phyloP scores from a whole-genome alignment of 2,113 vertebrate genomes.

The Megaptera novaeangliae region DNA sequence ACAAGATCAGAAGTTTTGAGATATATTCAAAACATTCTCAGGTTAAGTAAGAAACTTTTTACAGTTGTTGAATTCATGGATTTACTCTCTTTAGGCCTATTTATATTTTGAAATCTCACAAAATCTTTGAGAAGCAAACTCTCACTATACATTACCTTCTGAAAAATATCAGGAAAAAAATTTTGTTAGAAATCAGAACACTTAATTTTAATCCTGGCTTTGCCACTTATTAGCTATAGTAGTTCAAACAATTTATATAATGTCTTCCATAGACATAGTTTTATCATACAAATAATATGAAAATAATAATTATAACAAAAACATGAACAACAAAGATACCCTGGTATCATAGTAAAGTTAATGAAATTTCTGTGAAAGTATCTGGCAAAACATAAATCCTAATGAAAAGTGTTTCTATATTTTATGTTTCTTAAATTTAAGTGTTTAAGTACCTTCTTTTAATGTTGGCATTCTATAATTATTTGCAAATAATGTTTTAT shows the following conservation, averaged over 20 bases:
- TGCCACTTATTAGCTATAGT: not conserved
- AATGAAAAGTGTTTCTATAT: not conserved
- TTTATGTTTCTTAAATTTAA: not conserved
- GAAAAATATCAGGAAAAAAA: not conserved
- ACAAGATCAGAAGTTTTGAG: not conserved
- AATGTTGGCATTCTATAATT: not conserved
- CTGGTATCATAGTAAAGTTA: not conserved
- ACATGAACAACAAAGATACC: not conserved
- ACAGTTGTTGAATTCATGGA: not conserved
- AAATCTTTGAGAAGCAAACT: not conserved
- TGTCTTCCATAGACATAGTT: not conserved
- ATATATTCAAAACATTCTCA: not conserved
- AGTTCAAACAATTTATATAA: not conserved
- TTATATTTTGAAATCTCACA: not conserved
- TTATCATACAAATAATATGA: not conserved
- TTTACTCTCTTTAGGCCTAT: not conserved
- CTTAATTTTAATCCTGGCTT: not conserved
- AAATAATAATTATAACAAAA: not conserved
- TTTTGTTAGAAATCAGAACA: not conserved
- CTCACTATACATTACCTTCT: not conserved
- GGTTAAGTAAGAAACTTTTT: not conserved
- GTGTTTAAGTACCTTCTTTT: not conserved
- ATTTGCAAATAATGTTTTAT: not conserved
- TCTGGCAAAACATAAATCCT: not conserved
- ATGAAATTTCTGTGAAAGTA: not conserved